Evolutionary conservation across 2,113 vertebrate species (phyloP), one percentile per base, ranked within the genome.

Genomic region (Cephalopholis sonnerati): DNA sequence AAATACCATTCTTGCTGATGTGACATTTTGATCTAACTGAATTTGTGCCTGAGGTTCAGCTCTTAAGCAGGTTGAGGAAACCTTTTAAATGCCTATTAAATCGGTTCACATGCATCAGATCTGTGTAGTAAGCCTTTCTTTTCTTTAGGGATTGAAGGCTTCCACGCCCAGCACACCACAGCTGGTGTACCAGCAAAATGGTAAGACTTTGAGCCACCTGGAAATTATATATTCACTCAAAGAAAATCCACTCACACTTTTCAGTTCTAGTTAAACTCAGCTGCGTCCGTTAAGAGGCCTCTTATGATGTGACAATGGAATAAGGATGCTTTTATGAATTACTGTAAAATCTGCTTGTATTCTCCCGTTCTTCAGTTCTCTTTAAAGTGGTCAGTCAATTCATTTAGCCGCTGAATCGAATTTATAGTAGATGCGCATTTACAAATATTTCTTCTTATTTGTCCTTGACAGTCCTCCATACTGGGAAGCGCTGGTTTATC

Each of bases 401-500:
- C 29, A 29, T 18, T 70, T 44, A 20, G 16, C n/a, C 54, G 3
- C 36, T 83, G 27, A 73, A 59, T 67, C 22, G 4, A 82, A 79
- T 58, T 74, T 48, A 20, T 5, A 20, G 39, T 64, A 39, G 25
- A 77, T 71, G 16, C 67, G 25, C 22, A 81, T 84, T 27, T 20
- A 13, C 65, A 50, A 36, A 20, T 62, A 54, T 82, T 63, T 89
- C 41, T 88, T 29, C 90, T 77, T 82, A 55, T 87, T 51, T 58
- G 51, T 72, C 79, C 66, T 82, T 86, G 70, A 81, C 84, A 99
- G 98, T 99, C 77, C 94, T 99, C 39, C 98, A 99, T 91, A 99
- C 98, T 10, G 98, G 98, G 17, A 99, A 98, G 92, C 96, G 98
- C 48, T 99, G 98, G 98, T 99, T 99, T 89, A 99, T 99, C 89